phyloP scores from a whole-genome alignment of 1,140 invertebrate genomes.

The Oscheius sp. region DNA sequence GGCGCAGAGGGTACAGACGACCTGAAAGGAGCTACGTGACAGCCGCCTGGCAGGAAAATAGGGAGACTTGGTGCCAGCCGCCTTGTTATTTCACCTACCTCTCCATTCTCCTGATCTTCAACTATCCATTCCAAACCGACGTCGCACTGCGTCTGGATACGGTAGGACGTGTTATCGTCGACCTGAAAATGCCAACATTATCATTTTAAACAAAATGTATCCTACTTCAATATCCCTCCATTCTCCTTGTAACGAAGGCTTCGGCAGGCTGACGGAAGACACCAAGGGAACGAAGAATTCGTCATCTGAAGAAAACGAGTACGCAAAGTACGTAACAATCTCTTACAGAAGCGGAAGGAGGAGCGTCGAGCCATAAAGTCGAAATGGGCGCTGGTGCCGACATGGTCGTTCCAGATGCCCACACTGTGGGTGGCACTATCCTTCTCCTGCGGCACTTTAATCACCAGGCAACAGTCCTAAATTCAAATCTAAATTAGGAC shows the following conservation, averaged over 20 bases:
- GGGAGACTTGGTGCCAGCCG: too few species aligned
- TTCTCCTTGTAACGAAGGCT: neutral
- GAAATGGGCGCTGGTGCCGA: neutral
- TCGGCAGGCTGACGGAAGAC: neutral
- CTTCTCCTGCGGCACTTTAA: neutral
- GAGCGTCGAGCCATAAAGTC: neutral
- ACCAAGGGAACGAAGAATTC: neutral
- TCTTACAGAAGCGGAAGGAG: neutral
- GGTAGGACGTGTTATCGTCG: neutral
- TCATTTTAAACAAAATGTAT: neutral
- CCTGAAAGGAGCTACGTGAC: too few species aligned
- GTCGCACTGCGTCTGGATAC: constrained; percentile 16
- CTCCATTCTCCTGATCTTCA: constrained; percentile 4
- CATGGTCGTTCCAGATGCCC: neutral
- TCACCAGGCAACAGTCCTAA: neutral
- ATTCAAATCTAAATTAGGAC: neutral
- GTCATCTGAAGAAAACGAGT: constrained; percentile 1
- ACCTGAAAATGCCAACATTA: constrained; percentile 2
- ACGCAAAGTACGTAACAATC: neutral
- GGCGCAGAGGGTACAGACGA: constrained; percentile 16
- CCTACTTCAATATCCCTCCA: constrained; percentile 1
- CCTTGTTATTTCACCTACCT: neutral
- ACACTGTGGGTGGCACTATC: neutral
- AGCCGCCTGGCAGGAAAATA: too few species aligned
- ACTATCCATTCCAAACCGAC: constrained; percentile 23